phyloP scores from a whole-genome alignment of 2,113 vertebrate genomes.

The Clupea harengus region DNA sequence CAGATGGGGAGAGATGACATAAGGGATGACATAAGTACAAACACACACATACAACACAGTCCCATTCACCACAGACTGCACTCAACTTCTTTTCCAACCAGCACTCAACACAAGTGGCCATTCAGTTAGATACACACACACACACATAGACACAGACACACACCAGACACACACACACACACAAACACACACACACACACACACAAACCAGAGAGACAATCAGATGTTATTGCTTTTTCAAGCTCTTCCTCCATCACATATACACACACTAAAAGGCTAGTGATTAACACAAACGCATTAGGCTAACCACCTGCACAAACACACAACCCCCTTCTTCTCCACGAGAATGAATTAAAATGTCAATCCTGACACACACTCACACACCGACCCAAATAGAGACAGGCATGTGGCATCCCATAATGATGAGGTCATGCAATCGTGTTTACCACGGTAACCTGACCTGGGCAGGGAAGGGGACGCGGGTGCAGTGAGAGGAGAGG shows the following conservation, averaged over 20 bases:
- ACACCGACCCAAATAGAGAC: neutral
- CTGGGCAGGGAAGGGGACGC: neutral
- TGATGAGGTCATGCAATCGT: neutral
- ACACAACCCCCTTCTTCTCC: neutral
- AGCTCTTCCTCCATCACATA: neutral
- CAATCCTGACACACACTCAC: neutral
- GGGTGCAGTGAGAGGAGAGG: neutral
- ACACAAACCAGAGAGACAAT: neutral
- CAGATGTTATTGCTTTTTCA: neutral
- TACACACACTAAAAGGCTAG: neutral
- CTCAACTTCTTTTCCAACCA: neutral
- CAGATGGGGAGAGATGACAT: too few relatives aligned
- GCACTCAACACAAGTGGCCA: slow-evolving; percentile 7
- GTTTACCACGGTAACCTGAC: neutral
- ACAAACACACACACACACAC: neutral
- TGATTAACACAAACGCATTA: neutral
- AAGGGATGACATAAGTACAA: too few relatives aligned
- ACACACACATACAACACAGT: neutral
- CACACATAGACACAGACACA: neutral
- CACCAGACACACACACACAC: neutral
- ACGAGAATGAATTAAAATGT: neutral
- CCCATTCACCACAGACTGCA: neutral
- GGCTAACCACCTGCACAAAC: neutral
- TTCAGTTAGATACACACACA: neutral
- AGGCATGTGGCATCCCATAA: neutral